Base-by-base conservation (phyloP, 2,113 vertebrate genomes). In the Shinisaurus crocodilurus region DNA sequence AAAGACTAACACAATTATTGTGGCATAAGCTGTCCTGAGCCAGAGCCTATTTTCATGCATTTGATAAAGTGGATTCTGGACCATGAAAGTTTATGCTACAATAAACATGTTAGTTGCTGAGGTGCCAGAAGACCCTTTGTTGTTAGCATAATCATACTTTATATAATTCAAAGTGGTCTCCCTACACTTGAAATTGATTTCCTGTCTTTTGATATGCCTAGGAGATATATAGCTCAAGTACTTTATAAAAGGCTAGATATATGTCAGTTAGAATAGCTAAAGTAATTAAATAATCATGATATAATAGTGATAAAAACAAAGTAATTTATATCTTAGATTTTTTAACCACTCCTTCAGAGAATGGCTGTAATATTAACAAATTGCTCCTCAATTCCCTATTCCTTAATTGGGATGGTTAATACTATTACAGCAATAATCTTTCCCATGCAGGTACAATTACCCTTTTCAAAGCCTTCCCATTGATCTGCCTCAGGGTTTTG, bases 341-440 rank as follows among this genome's bases (percentile, higher is more conserved):
- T 60, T 1, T 0, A 95, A 54, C 25, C 48, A 57, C 72, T 93
- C 94, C 75, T 94, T 93, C 85, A 90, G 72, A 82, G 89, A 93
- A 92, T 18, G 85, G 70, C 92, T 92, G 80, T 89, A 94, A 48
- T 94, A 88, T 63, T 92, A 90, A 93, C 67, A 94, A 91, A 91
- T 85, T 72, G 67, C 50, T 37, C 69, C 70, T 92, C 90, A 85
- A 8, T 94, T 87, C 88, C 13, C 54, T 92, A 86, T 87, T 90
- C 85, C 88, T 90, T 96, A 95, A 96, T 93, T 93, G 94, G 94
- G 77, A 84, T 65, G 81, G 85, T 95, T 90, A 95, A 93, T 92
- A 92, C 88, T 87, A 95, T 96, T 95, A 95, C 95, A 94, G 79
- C 91, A n/a, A 92, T 90, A 88, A 91, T 90, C 90, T 89, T 94